Base-by-base conservation (phyloP, 1,140 invertebrate species). In the Achroia grisella region DNA sequence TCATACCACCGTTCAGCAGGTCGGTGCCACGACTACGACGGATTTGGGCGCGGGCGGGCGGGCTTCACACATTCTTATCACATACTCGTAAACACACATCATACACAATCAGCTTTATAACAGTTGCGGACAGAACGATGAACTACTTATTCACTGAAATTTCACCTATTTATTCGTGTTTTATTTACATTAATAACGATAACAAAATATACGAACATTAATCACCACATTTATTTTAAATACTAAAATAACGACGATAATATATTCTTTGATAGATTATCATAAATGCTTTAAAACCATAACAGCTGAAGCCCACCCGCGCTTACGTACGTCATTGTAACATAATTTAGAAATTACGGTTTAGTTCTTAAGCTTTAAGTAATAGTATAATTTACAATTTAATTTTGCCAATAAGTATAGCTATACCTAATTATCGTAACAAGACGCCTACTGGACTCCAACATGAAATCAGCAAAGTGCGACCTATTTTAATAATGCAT, bases 1-100 rank as follows among this genome's bases (percentile, higher is more conserved):
- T 87, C 94, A 93, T 87, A 93, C 90, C 73, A 92, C 91, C 82
- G 92, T 94, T 69, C 95, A 96, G 86, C 95, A 96, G 93, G 95
- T 96, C 88, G 87, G 88, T 87, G 58, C 47, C 35, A 54, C 62
- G 49, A 44, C 44, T 45, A 54, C 62, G 49, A 44, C 44, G 42
- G 52, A 40, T 37, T 37, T 44, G 68, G 71, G 71, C 72, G 74
- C 66, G 74, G 67, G 73, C 73, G 64, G 71, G 71, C 71, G 49
- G 58, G 62, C 61, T 69, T 48, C 55, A 57, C 44, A 69, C 61
- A 62, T 44, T 39, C 43, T 53, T 35, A 55, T 53, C 41, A 55
- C 43, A 60, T 48, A 48, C 52, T 48, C 48, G 58, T 31, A 61
- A 37, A 46, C 34, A 58, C 39, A 64, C 48, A 46, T 34, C 34